These are phyloP conservation scores for Sylvia atricapilla DNA, from an alignment of 2,113 vertebrate genomes.

Conservation along the genomic window DNA sequence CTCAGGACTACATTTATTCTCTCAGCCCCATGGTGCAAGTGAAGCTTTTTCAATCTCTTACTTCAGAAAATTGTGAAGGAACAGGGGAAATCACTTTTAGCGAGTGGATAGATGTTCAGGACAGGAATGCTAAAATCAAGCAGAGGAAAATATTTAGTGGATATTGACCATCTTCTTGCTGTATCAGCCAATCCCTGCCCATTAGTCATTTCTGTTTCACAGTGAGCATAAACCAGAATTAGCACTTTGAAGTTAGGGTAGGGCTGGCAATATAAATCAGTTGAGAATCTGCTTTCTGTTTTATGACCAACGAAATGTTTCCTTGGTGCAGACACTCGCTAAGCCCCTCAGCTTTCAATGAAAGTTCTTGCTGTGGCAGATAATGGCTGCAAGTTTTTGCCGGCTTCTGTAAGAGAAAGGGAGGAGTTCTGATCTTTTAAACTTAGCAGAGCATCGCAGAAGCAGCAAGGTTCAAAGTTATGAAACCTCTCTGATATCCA, in stretches of 20 bases:
- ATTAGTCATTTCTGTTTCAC: neutral
- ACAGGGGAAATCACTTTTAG: neutral
- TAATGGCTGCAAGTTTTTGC: neutral
- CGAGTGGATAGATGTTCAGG: neutral
- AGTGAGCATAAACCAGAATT: neutral
- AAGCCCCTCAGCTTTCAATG: neutral
- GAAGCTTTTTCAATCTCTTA: neutral
- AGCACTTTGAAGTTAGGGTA: neutral
- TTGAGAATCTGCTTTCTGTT: neutral
- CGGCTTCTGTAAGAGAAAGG: neutral
- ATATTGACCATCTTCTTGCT: neutral
- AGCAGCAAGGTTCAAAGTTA: neutral
- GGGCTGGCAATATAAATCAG: neutral
- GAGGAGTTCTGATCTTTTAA: slow-evolving; percentile 3
- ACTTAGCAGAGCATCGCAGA: neutral
- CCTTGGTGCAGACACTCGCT: neutral
- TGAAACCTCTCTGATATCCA: neutral
- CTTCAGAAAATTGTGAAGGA: neutral
- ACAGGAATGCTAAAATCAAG: neutral
- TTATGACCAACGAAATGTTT: neutral
- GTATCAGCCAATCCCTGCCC: neutral
- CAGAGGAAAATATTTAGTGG: neutral
- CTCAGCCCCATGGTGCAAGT: neutral
- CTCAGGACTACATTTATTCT: neutral
- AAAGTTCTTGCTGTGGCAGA: neutral